These are phyloP conservation scores for Archivesica marissinica DNA, from an alignment of 1,140 invertebrate genomes.

Conservation along the genomic window DNA sequence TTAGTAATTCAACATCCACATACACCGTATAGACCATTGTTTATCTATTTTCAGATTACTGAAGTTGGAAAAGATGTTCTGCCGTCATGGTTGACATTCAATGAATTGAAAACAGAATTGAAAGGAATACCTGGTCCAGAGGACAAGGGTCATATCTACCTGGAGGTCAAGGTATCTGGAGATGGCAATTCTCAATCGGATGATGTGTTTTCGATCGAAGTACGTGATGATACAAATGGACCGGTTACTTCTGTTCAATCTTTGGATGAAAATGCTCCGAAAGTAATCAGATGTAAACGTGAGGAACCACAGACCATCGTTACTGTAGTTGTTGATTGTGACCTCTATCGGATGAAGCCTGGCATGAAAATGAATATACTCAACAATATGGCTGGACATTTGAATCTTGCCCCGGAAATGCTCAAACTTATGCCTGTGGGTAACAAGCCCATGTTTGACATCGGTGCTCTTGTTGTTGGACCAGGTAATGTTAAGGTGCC, in stretches of 20 bases:
- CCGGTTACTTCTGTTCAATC: slow-evolving; percentile 39
- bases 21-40: no score
- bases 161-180: slow-evolving; percentile 85
- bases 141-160: slow-evolving; percentile 86
- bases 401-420: slow-evolving; percentile 79
- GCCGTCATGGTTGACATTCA: slow-evolving; percentile 84
- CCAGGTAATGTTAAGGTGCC: slow-evolving; percentile 86
- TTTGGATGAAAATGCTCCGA: slow-evolving; percentile 60
- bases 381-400: slow-evolving; percentile 72
- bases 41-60: slow-evolving; percentile 78
- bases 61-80: slow-evolving; percentile 80
- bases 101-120: slow-evolving; percentile 82
- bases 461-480: slow-evolving; percentile 86
- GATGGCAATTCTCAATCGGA: slow-evolving; percentile 66
- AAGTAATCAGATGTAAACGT: slow-evolving; percentile 75
- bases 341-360: slow-evolving; percentile 74
- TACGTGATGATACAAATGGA: slow-evolving; percentile 68
- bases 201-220: slow-evolving; percentile 78
- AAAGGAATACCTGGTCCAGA: slow-evolving; percentile 86
- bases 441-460: slow-evolving; percentile 79
- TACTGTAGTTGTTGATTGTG: slow-evolving; percentile 80
- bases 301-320: slow-evolving; percentile 80
- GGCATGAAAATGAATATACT: slow-evolving; percentile 72
- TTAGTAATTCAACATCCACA: no score
- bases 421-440: slow-evolving; percentile 84